Evolutionary conservation across 2,113 vertebrate species (phyloP).

Genomic region (Mormyrus lacerda): DNA sequence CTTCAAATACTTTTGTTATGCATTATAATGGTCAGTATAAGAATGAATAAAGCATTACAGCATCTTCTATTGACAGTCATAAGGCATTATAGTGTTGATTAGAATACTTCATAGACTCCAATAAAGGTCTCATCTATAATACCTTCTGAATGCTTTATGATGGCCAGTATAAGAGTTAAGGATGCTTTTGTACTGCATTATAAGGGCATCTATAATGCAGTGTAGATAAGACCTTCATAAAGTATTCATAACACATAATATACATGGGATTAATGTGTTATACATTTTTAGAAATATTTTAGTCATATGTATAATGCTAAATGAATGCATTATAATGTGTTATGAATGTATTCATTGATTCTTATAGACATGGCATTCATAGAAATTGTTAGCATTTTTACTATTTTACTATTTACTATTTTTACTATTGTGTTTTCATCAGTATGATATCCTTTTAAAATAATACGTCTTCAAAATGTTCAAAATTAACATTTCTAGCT

Average conservation of each 20-base stretch:
- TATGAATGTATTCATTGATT: not conserved
- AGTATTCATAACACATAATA: not conserved
- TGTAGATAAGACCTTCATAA: not conserved
- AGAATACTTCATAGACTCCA: not conserved
- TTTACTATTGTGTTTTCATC: not conserved
- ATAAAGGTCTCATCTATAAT: not conserved
- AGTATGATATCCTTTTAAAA: not conserved
- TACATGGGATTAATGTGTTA: not conserved
- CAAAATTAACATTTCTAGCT: not conserved
- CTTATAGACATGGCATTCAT: not conserved
- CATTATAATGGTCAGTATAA: not conserved
- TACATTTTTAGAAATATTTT: not conserved
- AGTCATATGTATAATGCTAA: not conserved
- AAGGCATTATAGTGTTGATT: not conserved
- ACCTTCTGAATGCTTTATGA: not conserved
- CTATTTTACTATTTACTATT: no score
- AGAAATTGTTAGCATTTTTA: not conserved
- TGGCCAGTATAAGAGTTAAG: not conserved
- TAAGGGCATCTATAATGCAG: not conserved
- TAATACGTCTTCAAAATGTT: not conserved
- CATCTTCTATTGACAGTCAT: no score
- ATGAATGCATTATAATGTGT: not conserved
- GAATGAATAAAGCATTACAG: not conserved
- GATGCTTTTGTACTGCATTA: not conserved
- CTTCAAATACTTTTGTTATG: not conserved